Conservation (phyloP, 2,113 vertebrate species). For the Cyprinodon brontotheroides region DNA sequence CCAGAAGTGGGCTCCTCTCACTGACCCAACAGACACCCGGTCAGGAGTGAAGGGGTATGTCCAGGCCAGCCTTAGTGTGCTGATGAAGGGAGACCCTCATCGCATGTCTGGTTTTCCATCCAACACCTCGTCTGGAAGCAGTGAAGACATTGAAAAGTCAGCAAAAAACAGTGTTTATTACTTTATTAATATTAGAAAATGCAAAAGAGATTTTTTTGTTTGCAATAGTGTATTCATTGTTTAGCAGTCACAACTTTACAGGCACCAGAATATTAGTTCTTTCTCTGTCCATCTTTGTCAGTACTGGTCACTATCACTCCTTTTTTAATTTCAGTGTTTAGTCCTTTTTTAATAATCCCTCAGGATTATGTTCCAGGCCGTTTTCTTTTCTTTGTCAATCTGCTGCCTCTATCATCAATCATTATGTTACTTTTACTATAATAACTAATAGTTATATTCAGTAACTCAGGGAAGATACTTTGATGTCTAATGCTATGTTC, state of each 20-base stretch:
- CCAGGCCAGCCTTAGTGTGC: slow-evolving; percentile 86
- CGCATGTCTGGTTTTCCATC: slow-evolving; percentile 68
- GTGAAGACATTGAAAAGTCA: slow-evolving; percentile 90
- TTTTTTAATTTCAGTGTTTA: no score
- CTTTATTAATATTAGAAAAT: background rate
- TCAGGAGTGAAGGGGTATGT: slow-evolving; percentile 91
- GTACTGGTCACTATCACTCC: background rate
- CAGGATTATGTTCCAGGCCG: background rate
- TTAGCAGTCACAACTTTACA: background rate
- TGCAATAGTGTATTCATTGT: background rate
- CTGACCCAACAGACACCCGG: slow-evolving; percentile 87
- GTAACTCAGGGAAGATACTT: no score
- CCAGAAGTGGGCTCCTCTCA: slow-evolving; percentile 94
- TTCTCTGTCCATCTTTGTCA: background rate
- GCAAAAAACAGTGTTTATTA: slow-evolving; percentile 26
- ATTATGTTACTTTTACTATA: no score
- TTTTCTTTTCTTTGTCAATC: background rate
- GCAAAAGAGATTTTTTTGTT: background rate
- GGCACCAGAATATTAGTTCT: background rate
- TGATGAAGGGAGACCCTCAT: slow-evolving; percentile 83
- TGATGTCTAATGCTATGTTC: no score
- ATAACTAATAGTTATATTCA: no score
- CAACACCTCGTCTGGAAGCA: slow-evolving; percentile 49
- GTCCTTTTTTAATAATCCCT: background rate
- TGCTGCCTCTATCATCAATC: background rate